These are phyloP conservation scores for Tenthredo notha DNA, from an alignment of 2,888 invertebrate species.

Conservation along the genomic window DNA sequence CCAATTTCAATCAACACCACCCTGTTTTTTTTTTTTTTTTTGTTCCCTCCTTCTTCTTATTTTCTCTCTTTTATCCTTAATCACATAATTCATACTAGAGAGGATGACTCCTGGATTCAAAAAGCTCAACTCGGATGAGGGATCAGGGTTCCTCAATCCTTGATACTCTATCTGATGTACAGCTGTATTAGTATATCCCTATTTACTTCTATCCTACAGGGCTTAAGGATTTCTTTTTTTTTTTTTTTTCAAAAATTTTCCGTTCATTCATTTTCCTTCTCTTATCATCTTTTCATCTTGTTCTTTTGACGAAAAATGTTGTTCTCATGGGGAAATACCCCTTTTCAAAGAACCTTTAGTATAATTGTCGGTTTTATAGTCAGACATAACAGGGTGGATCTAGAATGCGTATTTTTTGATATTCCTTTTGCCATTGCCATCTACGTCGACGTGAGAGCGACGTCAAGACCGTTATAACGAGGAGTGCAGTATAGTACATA, in stretches of 20 bases:
- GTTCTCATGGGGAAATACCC: too few species aligned
- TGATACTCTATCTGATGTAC: not conserved
- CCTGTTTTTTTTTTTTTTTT: not conserved
- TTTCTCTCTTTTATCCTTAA: too few species aligned
- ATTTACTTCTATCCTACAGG: conserved; percentile 55
- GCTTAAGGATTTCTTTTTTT: too few species aligned
- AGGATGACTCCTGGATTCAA: not conserved
- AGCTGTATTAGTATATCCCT: not conserved
- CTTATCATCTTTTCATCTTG: not conserved
- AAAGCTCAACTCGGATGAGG: conserved; percentile 23
- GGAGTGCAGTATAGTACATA: not conserved
- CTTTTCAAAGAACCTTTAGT: not conserved
- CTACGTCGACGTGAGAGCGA: not conserved
- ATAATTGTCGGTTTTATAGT: not conserved
- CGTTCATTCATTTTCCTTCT: conserved; percentile 42
- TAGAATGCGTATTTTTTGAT: not conserved
- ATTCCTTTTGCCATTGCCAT: not conserved
- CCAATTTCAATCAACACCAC: conserved; percentile 30
- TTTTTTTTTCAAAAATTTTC: conserved; percentile 47
- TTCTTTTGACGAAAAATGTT: too few species aligned
- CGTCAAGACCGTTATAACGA: conserved; percentile 31
- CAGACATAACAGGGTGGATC: not conserved
- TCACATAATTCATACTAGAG: not conserved
- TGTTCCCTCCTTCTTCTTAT: too few species aligned
- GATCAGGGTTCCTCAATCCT: conserved; percentile 33